Percentiles rank a stretch among this genome's conserved stretches.
Evolutionary conservation across 1,140 invertebrate genomes (phyloP).

Genomic region (Ips nitidus): DNA sequence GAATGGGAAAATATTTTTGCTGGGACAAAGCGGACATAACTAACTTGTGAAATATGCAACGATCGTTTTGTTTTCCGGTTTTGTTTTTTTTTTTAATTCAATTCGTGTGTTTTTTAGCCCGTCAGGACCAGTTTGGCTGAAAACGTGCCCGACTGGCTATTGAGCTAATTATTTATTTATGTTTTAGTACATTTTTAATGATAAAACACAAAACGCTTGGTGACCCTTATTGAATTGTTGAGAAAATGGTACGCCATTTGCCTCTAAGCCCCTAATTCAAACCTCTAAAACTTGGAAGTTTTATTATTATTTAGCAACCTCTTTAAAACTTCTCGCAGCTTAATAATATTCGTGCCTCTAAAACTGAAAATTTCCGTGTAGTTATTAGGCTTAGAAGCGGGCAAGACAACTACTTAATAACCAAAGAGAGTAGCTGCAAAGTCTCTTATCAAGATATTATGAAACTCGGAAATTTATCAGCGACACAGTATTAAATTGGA

Average conservation of each 20-base stretch:
- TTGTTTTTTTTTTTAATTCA: slow-evolving; percentile 1
- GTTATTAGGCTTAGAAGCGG: neutral
- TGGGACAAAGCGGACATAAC: slow-evolving; percentile 15
- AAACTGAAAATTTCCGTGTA: neutral
- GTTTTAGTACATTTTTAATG: neutral
- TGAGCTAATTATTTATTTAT: slow-evolving; percentile 5
- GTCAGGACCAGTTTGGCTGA: neutral
- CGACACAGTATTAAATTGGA: too few species aligned
- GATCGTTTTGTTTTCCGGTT: slow-evolving; percentile 7
- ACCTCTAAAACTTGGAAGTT: neutral
- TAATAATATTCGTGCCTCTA: neutral
- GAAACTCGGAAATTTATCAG: neutral
- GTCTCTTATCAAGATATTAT: neutral
- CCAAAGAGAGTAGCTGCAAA: neutral
- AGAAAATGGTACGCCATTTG: neutral
- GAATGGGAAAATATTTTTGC: slow-evolving; percentile 19
- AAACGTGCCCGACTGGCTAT: neutral
- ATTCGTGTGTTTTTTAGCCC: neutral
- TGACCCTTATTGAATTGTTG: neutral
- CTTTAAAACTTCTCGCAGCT: neutral
- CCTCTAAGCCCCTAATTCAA: neutral
- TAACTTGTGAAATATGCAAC: slow-evolving; percentile 16
- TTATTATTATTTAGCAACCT: neutral
- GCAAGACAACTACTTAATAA: neutral
- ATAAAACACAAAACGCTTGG: neutral